Base-by-base conservation (phyloP, 2,888 invertebrate genomes). In the Dione vanillae region DNA sequence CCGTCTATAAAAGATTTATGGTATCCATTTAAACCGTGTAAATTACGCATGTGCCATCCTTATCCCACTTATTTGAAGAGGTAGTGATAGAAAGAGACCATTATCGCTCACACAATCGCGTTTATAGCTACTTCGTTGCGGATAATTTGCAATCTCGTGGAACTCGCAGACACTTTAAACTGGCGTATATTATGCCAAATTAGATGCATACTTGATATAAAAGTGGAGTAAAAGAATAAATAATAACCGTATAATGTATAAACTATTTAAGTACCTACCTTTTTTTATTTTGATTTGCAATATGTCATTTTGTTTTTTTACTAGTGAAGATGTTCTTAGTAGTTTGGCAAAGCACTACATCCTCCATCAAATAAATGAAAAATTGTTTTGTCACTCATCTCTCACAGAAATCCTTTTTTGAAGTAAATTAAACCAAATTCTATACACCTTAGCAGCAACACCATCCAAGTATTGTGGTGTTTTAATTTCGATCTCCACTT, bases 1-100 rank as follows among this genome's bases (percentile, higher is more conserved):
- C 85, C 82, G 83, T 83, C 84, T 82, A 82, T 83, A 81, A 84
- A 82, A 87, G 89, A 88, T 90, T 89, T 88, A 90, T 83, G 83
- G 81, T 80, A 79, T 73, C 79, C 78, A 80, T 83, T 88, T 86
- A 89, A 85, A 85, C 83, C 81, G 83, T 77, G 86, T 87, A 87
- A 87, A 85, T 87, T 84, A 85, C 66, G 16, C 73, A 56, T 73
- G 76, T 75, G 69, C 79, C 75, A 72, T 86, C 87, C 79, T 82
- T 75, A 75, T 83, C 78, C 67, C 73, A 75, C 79, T 49, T 68
- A 72, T 59, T 43, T 41, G 51, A 45, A 56, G 67, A 61, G 12
- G 58, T 16, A 62, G 37, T 45, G 65, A 41, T 58, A 66, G 66
- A 73, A 67, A 69, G 61, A 68, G 68, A 51, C 20, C 43, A 49